Base-by-base conservation (phyloP, 2,113 vertebrate species). In the Osmerus mordax region DNA sequence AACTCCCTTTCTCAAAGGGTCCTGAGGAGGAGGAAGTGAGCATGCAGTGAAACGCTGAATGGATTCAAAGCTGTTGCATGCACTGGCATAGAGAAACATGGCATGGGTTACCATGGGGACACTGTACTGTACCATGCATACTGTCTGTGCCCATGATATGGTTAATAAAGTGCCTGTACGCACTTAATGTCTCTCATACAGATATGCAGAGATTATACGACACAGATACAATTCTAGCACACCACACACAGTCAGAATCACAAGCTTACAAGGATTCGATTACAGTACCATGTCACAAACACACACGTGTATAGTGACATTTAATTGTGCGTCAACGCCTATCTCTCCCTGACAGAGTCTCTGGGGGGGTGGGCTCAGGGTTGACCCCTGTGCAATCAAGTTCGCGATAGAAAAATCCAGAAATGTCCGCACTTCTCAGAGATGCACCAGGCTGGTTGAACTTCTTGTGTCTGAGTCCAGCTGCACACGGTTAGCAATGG, bases 241-340 rank as follows among this genome's bases (percentile, higher is more conserved):
- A 65, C 81, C 77, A 72, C 78, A 80, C 74, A 68, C 73, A 70
- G 76, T 78, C 81, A 79, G 79, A 84, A 72, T n/a, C 29, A 6
- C 32, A 41, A 32, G 41, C 18, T 64, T 64, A 65, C 36, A 13
- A 32, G 4, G 19, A 51, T 6, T 16, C 51, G 8, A 41, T 11
- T 47, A 18, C 61, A 32, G 47, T 16, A 51, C 61, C n/a, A 41
- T 47, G 32, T 13, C 32, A n/a, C 64, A 65, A 32, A 23, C 23
- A 64, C 62, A 65, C n/a, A 21, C 18, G 19, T 78, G 76, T 83
- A 82, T 81, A 83, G 75, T 85, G 80, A 76, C 81, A 75, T 67
- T 60, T 71, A 64, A 67, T 80, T 89, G 89, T 90, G 85, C 87
- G 81, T 87, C 79, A 73, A 78, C 72, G 65, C 75, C 77, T 65